phyloP scores from a whole-genome alignment of 2,888 invertebrate genomes.

The Hoplodrina ambigua region DNA sequence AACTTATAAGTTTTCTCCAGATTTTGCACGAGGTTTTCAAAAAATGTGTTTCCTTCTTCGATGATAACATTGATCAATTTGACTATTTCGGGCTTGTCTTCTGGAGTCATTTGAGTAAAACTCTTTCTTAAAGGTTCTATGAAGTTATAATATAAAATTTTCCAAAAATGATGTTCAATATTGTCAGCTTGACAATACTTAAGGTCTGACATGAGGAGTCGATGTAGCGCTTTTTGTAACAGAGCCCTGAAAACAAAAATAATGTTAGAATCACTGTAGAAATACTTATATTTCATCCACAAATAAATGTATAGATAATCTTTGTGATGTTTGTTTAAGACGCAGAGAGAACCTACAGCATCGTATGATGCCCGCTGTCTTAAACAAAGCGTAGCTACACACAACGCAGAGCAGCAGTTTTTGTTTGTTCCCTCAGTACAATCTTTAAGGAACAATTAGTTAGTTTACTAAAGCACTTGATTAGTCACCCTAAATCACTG shows the following conservation, averaged over 20 bases:
- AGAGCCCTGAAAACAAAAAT: conserved; percentile 82
- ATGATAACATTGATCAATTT: conserved; percentile 92
- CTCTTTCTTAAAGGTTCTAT: conserved; percentile 95
- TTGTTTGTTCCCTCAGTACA: too few species aligned
- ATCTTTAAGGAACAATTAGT: too few species aligned
- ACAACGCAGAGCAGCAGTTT: too few species aligned
- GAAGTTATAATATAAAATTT: conserved; percentile 96
- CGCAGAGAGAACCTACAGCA: too few species aligned
- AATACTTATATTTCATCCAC: too few species aligned
- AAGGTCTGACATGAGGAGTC: conserved; percentile 93
- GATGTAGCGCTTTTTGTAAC: conserved; percentile 92
- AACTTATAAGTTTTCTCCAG: conserved; percentile 95
- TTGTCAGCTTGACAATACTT: conserved; percentile 96
- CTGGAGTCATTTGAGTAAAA: conserved; percentile 90
- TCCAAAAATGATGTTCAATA: conserved; percentile 97
- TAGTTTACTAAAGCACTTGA: too few species aligned
- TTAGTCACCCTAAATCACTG: too few species aligned
- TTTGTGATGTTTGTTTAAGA: not conserved
- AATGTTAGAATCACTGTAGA: not conserved
- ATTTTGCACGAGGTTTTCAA: conserved; percentile 93
- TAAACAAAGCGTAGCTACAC: too few species aligned
- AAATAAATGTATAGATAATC: not conserved
- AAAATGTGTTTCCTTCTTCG: conserved; percentile 95
- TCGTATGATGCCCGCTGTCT: too few species aligned
- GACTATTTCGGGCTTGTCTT: conserved; percentile 92